These are phyloP conservation scores for Hypanus sabinus DNA, from an alignment of 2,113 vertebrate genomes.

Conservation along the genomic window DNA sequence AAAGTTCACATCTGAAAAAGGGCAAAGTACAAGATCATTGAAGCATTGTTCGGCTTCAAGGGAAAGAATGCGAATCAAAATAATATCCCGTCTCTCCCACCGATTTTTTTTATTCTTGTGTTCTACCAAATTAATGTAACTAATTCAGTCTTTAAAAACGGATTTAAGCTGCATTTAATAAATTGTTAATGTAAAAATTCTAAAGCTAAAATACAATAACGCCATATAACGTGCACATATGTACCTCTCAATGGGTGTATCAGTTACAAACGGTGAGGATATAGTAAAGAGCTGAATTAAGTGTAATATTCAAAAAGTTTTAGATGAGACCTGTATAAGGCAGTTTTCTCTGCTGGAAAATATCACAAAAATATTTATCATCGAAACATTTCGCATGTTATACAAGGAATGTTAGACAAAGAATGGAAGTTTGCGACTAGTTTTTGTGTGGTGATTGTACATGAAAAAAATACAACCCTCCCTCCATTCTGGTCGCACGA, in stretches of 20 bases:
- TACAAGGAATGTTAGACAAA: background rate
- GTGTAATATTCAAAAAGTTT: background rate
- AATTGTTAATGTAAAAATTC: background rate
- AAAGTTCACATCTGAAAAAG: background rate
- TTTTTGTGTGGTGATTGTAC: background rate
- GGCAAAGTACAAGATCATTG: background rate
- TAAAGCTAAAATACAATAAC: background rate
- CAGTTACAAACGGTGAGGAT: background rate
- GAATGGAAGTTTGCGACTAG: background rate
- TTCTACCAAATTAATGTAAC: background rate
- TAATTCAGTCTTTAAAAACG: background rate
- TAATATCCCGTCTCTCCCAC: background rate
- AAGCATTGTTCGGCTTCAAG: background rate
- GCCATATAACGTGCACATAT: background rate
- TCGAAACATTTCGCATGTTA: background rate
- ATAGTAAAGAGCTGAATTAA: background rate
- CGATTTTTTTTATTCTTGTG: background rate
- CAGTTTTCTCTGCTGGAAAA: background rate
- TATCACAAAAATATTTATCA: background rate
- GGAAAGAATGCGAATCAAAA: background rate
- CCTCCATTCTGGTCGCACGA: background rate
- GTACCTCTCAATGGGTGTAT: background rate
- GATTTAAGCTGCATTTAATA: background rate
- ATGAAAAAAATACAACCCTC: background rate
- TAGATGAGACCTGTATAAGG: background rate